phyloP scores from a whole-genome alignment of 1,140 invertebrate genomes.

The Oedothorax gibbosus region DNA sequence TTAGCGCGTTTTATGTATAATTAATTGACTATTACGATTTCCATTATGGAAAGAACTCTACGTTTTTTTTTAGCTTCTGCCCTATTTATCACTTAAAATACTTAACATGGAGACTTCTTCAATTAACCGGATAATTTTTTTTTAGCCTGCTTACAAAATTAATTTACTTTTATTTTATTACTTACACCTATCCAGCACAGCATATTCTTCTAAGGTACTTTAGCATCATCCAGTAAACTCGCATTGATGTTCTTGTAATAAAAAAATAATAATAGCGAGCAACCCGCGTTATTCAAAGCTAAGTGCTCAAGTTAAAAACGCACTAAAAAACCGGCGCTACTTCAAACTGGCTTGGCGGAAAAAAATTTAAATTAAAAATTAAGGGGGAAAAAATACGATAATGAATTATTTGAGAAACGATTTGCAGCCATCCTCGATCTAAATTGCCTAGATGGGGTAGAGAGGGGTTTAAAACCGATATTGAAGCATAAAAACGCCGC shows the following conservation, averaged over 20 bases:
- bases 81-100: conserved; percentile 5
- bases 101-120: background rate
- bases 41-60: too few relatives aligned
- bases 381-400: conserved; percentile 60
- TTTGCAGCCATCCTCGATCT: conserved; percentile 35
- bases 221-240: conserved; percentile 26
- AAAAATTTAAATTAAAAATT: conserved; percentile 61
- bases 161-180: conserved; percentile 61
- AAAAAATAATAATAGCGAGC: background rate
- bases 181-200: conserved; percentile 49
- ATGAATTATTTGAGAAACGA: conserved; percentile 61
- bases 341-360: conserved; percentile 35
- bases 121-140: conserved; percentile 35
- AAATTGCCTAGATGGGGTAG: conserved; percentile 37
- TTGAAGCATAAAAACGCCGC: conserved; percentile 49
- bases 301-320: conserved; percentile 31
- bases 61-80: too few relatives aligned
- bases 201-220: background rate
- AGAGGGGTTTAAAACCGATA: conserved; percentile 52
- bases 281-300: conserved; percentile 8
- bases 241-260: background rate
- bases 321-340: conserved; percentile 5
- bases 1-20: too few relatives aligned
- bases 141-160: conserved; percentile 8
- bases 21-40: too few relatives aligned